Evolutionary conservation across 2,113 vertebrate species (phyloP).

Genomic region (Tautogolabrus adspersus): DNA sequence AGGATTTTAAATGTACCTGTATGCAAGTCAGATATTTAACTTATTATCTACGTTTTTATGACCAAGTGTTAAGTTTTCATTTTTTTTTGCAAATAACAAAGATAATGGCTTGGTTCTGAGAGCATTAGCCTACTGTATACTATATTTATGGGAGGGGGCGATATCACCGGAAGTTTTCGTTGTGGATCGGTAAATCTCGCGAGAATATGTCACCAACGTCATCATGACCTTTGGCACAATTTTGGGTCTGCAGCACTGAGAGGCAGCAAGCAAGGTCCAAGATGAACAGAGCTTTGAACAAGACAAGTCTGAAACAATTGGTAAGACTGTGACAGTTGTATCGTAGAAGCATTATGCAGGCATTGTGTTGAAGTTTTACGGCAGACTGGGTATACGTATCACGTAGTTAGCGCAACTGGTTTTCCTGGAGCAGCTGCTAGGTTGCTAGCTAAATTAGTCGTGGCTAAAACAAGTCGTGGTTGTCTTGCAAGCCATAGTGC

Average conservation of each 20-base stretch:
- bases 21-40: too few relatives aligned
- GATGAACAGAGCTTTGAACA: slow-evolving; percentile 79
- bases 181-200: slow-evolving; percentile 51
- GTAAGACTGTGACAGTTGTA: slow-evolving; percentile 59
- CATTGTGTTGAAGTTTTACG: background rate
- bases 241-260: background rate
- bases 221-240: slow-evolving; percentile 58
- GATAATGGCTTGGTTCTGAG: too few relatives aligned
- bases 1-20: too few relatives aligned
- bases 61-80: too few relatives aligned
- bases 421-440: slow-evolving; percentile 28
- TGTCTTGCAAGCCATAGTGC: background rate
- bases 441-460: background rate
- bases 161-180: slow-evolving; percentile 1
- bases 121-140: too few relatives aligned
- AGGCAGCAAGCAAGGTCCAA: slow-evolving; percentile 27
- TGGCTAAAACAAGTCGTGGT: background rate
- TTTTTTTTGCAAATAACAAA: too few relatives aligned
- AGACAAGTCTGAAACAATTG: slow-evolving; percentile 72
- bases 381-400: background rate
- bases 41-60: too few relatives aligned
- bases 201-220: slow-evolving; percentile 44
- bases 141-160: background rate
- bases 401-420: background rate
- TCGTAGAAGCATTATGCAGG: background rate